Evolutionary conservation across 2,888 invertebrate species (phyloP), one percentile per base, ranked within the genome.

Genomic region (Cotesia congregata): DNA sequence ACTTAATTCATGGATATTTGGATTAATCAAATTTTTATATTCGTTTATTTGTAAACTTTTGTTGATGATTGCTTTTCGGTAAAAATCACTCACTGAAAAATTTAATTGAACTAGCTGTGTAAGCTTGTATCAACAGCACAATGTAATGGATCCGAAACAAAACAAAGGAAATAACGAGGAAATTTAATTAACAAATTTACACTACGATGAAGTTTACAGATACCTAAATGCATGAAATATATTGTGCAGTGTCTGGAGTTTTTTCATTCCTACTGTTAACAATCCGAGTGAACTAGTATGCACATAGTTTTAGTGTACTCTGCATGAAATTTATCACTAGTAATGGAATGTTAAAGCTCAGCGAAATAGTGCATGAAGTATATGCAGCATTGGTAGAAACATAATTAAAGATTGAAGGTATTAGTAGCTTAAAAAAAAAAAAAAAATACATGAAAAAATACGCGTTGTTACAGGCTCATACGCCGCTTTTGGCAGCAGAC

Each of bases 401-500:
- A 50, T 12, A 50, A 50, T 50, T 12, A 9, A 50, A 50, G 7
- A 50, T 50, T 50, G 9, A 50, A 50, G 12, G 7, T 50, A 12
- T 50, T 50, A 12, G 30, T 3, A 12, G 7, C 50, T 41, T 41
- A 50, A 50, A 50, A 12, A 12, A 41, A 41, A 9, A 9, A 0
- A 50, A 41, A 41, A 86, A 87, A 84, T 83, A 80, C 30, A 30
- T 30, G 30, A 78, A 83, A 81, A 85, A 86, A 86, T 82, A 85
- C 86, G 86, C 87, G 85, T 86, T 91, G 90, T 92, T 92, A 82
- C 93, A 94, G 92, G 93, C 94, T 81, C 94, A 94, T 89, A 93
- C 93, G 77, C 93, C 93, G 75, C 91, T 94, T 79, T 91, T 93
- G 84, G 92, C 92, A 80, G 91, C 91, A 80, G 91, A 92, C 85